phyloP scores from a whole-genome alignment of 2,113 vertebrate species.

The Camelus dromedarius region DNA sequence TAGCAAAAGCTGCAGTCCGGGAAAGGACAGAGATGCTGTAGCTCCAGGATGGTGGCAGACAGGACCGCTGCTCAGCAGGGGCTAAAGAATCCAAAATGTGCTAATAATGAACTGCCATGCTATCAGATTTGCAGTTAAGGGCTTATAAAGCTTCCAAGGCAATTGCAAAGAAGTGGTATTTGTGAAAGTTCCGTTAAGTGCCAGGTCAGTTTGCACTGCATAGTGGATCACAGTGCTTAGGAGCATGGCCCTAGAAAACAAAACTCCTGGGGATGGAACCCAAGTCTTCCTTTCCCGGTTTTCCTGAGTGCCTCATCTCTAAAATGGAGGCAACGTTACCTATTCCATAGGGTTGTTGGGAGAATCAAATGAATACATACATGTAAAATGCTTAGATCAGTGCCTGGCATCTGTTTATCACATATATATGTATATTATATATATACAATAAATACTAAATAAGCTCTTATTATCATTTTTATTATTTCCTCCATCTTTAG shows the following conservation, averaged over 20 bases:
- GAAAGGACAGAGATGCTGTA: background rate
- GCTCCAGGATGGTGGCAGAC: background rate
- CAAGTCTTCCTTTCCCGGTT: background rate
- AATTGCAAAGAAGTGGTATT: background rate
- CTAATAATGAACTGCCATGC: background rate
- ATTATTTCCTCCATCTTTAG: background rate
- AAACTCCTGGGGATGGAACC: background rate
- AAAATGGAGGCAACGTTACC: background rate
- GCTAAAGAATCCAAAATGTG: background rate
- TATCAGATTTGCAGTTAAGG: background rate
- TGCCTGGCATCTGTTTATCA: background rate
- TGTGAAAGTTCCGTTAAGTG: background rate
- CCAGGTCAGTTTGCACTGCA: background rate
- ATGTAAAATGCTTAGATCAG: background rate
- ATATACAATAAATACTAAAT: background rate
- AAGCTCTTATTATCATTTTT: background rate
- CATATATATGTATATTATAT: background rate
- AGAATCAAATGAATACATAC: background rate
- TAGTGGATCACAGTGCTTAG: background rate
- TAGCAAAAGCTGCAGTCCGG: background rate
- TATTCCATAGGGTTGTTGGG: background rate
- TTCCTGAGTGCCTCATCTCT: background rate
- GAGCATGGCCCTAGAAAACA: background rate
- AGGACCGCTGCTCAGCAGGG: background rate
- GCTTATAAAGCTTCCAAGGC: background rate